These are phyloP conservation scores for Amyelois transitella DNA, from an alignment of 1,140 invertebrate species.

Conservation along the genomic window DNA sequence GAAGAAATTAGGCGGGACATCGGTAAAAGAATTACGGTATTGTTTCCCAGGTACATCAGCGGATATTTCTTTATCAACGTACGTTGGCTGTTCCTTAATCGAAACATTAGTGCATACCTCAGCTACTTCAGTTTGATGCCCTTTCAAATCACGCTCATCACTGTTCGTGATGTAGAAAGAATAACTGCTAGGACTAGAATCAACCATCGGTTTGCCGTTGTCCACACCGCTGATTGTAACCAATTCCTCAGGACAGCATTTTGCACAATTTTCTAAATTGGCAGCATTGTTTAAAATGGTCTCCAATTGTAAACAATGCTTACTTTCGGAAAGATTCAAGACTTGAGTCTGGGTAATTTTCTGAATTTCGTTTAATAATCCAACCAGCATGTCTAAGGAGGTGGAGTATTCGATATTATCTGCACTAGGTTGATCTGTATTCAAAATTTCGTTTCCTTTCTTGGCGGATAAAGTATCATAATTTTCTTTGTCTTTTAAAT, in stretches of 20 bases:
- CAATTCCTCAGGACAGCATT: conserved; percentile 20
- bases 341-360: conserved; percentile 47
- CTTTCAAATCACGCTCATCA: conserved; percentile 3
- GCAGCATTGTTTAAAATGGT: conserved; percentile 30
- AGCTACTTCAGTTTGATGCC: conserved; percentile 7
- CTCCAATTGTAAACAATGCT: conserved; percentile 26
- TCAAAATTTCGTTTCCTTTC: conserved; percentile 1
- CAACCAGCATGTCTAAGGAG: conserved; percentile 55
- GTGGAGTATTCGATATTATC: conserved; percentile 38
- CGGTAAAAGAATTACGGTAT: conserved; percentile 29
- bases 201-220: conserved; percentile 25
- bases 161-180: conserved; percentile 27
- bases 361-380: conserved; percentile 57
- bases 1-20: conserved; percentile 36
- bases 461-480: background rate
- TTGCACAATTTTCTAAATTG: conserved; percentile 17
- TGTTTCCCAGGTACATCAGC: conserved; percentile 22
- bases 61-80: conserved; percentile 45
- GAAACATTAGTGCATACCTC: background rate
- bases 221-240: conserved; percentile 27
- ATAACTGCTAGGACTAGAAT: conserved; percentile 27
- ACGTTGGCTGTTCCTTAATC: conserved; percentile 9
- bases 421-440: conserved; percentile 2
- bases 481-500: background rate
- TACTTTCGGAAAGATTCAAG: conserved; percentile 5